phyloP scores from a whole-genome alignment of 2,113 vertebrate genomes.

The Euleptes europaea region DNA sequence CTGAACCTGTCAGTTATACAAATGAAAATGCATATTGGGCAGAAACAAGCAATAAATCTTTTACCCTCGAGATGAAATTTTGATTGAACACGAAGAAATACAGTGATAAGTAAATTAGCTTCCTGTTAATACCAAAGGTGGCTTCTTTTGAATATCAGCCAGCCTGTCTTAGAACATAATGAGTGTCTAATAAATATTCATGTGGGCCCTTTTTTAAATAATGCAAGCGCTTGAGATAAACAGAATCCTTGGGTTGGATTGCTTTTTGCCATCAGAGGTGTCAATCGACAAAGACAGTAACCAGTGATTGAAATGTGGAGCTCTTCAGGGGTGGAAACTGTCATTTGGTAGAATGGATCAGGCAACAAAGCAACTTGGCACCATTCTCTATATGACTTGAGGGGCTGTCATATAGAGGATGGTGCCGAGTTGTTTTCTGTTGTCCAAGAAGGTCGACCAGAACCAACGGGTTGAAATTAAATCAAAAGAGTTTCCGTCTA shows the following conservation, averaged over 20 bases:
- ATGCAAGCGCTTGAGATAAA: background rate
- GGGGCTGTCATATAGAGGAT: too few species aligned
- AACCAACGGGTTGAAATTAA: too few species aligned
- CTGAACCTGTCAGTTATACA: constrained; percentile 45
- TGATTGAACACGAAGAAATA: constrained; percentile 48
- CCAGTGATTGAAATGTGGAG: background rate
- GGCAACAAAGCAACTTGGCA: too few species aligned
- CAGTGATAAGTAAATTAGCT: constrained; percentile 47
- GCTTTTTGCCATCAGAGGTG: background rate
- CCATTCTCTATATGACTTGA: too few species aligned
- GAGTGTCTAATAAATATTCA: background rate
- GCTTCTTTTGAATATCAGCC: background rate
- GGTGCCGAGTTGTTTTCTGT: too few species aligned
- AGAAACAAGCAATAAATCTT: constrained; percentile 53
- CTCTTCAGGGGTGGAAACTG: background rate
- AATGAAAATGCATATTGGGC: constrained; percentile 54
- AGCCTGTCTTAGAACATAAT: background rate
- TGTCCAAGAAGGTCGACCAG: too few species aligned
- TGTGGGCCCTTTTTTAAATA: background rate
- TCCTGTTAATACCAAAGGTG: constrained; percentile 5
- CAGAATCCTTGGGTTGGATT: background rate
- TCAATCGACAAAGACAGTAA: background rate
- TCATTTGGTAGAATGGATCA: background rate
- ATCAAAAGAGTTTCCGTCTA: too few species aligned
- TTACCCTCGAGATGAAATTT: constrained; percentile 30